Percentiles rank a stretch among this genome's conserved stretches.
Conservation (phyloP, 2,797 vertebrate species). For the Notoglanidium macrostoma region DNA sequence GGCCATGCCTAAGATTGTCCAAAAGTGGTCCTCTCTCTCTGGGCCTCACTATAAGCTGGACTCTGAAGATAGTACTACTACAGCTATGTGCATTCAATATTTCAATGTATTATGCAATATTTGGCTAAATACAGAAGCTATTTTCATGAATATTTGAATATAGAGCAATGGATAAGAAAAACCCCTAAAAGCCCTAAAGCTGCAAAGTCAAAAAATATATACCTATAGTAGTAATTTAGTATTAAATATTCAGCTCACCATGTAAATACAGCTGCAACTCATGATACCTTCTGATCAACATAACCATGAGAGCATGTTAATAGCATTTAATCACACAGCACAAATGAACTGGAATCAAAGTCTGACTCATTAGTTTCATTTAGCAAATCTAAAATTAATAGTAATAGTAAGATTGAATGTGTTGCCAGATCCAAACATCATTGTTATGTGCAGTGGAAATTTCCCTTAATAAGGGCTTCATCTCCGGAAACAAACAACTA, state of each 20-base stretch:
- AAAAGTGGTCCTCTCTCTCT: conserved; percentile 6
- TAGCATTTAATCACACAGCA: background rate
- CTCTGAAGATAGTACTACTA: background rate
- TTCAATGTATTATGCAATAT: background rate
- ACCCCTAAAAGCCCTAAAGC: background rate
- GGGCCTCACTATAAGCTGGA: background rate
- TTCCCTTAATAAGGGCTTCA: background rate
- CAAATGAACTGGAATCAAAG: background rate
- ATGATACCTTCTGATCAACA: background rate
- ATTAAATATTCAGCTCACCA: background rate
- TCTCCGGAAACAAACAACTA: background rate
- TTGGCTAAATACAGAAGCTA: background rate
- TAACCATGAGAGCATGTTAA: background rate
- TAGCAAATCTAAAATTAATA: background rate
- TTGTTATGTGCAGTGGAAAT: background rate
- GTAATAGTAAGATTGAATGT: background rate
- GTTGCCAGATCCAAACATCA: background rate
- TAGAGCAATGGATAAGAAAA: background rate
- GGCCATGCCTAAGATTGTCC: conserved; percentile 42
- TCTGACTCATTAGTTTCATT: background rate
- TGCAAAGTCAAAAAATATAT: background rate
- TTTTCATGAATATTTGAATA: conserved; percentile 8
- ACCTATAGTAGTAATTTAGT: background rate
- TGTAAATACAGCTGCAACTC: background rate
- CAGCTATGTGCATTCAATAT: background rate